Evolutionary conservation across 2,888 invertebrate species (phyloP), one percentile per base, ranked within the genome.

Genomic region (Metallyticus violacea): DNA sequence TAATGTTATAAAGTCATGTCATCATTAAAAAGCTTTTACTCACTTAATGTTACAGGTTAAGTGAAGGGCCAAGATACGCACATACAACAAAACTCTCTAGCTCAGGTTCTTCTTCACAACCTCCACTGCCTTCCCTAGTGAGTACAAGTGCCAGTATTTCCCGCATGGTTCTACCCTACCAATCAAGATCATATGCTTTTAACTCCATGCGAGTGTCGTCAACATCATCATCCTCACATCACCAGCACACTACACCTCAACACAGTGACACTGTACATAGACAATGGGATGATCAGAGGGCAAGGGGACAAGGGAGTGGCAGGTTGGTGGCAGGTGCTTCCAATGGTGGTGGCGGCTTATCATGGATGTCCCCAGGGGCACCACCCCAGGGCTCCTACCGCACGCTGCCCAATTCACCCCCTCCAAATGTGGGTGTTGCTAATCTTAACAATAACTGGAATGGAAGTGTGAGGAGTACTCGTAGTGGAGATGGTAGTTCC

Each of bases 1-100:
- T n/a, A n/a, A n/a, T n/a, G n/a, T n/a, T n/a, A n/a, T n/a, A n/a
- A n/a, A n/a, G n/a, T n/a, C n/a, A n/a, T n/a, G n/a, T n/a, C n/a
- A n/a, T n/a, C n/a, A n/a, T n/a, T n/a, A n/a, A n/a, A n/a, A n/a
- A n/a, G n/a, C n/a, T n/a, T n/a, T n/a, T n/a, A 22, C 9, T 26
- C n/a, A 26, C n/a, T 78, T 87, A 77, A 40, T 29, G 26, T 89
- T 87, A 91, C 92, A 91, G 94, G 92, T 92, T 93, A 91, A 92
- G 94, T 90, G 95, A 93, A 92, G 93, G 94, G 91, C 93, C 94
- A 91, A 93, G 93, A 91, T 94, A 94, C 89, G 92, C 88, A 30
- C 89, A 89, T 80, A 88, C 88, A 30, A 88, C 88, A 26, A 88
- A 88, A 81, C 86, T 88, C n/a, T 87, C 88, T 25, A 86, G 88